Percentiles rank a stretch among this genome's conserved stretches.
These are phyloP conservation scores for Tanytarsus gracilentus DNA, from an alignment of 2,888 invertebrate species.

Conservation along the genomic window DNA sequence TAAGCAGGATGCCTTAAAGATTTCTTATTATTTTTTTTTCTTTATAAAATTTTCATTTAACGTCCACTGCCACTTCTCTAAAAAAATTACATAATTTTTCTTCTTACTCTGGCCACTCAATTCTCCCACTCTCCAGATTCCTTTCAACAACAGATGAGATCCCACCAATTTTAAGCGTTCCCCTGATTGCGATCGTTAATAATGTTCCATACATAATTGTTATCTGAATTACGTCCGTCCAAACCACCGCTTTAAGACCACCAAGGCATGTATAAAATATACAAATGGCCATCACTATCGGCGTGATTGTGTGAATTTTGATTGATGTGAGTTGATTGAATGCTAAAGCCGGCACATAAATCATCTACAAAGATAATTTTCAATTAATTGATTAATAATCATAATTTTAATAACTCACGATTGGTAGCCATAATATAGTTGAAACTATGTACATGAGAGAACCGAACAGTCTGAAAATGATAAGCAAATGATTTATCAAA, in stretches of 20 bases:
- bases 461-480: conserved; percentile 55
- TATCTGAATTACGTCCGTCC: conserved; percentile 64
- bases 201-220: conserved; percentile 60
- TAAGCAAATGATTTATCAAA: no score
- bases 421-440: conserved; percentile 45
- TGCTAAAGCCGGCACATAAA: conserved; percentile 63
- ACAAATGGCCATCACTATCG: conserved; percentile 64
- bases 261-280: conserved; percentile 66
- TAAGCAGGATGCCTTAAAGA: no score
- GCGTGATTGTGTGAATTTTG: conserved; percentile 62
- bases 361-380: conserved; percentile 49
- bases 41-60: neutral
- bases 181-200: conserved; percentile 54
- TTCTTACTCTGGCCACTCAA: conserved; percentile 53
- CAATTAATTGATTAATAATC: neutral
- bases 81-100: neutral
- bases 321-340: conserved; percentile 72
- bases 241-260: conserved; percentile 55
- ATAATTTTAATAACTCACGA: conserved; percentile 39
- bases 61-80: no score
- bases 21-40: neutral
- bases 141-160: conserved; percentile 48
- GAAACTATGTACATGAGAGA: conserved; percentile 57
- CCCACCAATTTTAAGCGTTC: conserved; percentile 55
- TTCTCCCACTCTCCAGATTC: conserved; percentile 51